Conservation (phyloP, 2,797 vertebrate genomes). For the Crenuchus spilurus region DNA sequence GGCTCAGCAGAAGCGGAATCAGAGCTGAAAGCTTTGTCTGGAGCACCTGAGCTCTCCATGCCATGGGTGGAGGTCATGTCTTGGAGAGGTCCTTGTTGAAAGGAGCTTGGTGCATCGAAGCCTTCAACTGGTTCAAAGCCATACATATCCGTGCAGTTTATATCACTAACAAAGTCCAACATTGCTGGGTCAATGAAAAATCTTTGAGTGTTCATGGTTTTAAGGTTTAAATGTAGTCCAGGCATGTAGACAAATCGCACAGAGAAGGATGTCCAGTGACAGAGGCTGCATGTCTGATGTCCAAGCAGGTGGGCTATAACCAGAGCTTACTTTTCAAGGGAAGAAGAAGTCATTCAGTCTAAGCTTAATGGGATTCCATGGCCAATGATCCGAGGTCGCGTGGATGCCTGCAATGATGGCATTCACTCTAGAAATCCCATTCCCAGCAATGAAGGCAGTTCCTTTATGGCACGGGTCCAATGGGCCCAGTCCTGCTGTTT, state of each 20-base stretch:
- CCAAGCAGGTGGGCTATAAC: not conserved
- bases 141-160: slow-evolving; percentile 70
- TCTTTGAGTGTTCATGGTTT: slow-evolving; percentile 70
- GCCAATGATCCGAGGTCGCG: slow-evolving; percentile 58
- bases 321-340: slow-evolving; percentile 54
- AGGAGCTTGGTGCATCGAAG: slow-evolving; percentile 25
- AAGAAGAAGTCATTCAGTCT: slow-evolving; percentile 59
- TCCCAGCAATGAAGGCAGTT: slow-evolving; percentile 76
- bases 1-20: slow-evolving; percentile 23
- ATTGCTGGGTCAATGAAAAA: slow-evolving; percentile 70
- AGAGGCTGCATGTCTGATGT: not conserved
- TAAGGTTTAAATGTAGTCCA: not conserved
- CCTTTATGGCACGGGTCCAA: slow-evolving; percentile 84
- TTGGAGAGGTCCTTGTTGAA: slow-evolving; percentile 60
- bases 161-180: slow-evolving; percentile 78
- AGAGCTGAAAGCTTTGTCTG: slow-evolving; percentile 30
- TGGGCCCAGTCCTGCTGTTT: slow-evolving; percentile 76
- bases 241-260: not conserved
- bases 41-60: slow-evolving; percentile 47
- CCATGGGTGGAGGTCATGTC: slow-evolving; percentile 55
- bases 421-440: slow-evolving; percentile 72
- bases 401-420: slow-evolving; percentile 59
- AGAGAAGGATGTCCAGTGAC: not conserved
- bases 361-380: slow-evolving; percentile 69
- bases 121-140: slow-evolving; percentile 52